Conservation (phyloP, 2,797 vertebrate species). For the Sebastes paucispinis region DNA sequence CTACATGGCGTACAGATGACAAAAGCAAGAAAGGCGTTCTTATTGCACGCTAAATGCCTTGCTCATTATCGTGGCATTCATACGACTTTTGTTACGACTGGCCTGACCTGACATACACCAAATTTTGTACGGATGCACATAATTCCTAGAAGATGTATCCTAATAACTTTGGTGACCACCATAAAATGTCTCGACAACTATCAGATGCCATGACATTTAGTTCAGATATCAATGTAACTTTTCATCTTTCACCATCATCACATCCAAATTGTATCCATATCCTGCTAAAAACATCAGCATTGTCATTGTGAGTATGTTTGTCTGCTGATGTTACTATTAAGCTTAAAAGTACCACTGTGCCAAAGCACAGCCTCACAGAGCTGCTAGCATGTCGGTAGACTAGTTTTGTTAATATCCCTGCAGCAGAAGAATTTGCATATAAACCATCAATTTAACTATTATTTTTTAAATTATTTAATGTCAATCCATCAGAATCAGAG, state of each 20-base stretch:
- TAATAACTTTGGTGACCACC: not conserved
- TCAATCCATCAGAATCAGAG: not conserved
- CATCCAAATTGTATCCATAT: not conserved
- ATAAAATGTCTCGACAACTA: not conserved
- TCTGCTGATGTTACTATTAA: too few relatives aligned
- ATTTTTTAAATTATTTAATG: not conserved
- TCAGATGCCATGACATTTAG: not conserved
- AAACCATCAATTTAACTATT: too few relatives aligned
- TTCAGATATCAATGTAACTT: not conserved
- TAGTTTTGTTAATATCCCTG: not conserved
- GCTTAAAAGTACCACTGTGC: too few relatives aligned
- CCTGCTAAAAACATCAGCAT: not conserved
- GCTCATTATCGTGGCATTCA: too few relatives aligned
- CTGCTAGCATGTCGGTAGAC: too few relatives aligned
- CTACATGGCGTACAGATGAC: too few relatives aligned
- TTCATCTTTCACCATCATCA: not conserved
- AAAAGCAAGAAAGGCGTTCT: too few relatives aligned
- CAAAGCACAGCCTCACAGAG: too few relatives aligned
- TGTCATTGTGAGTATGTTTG: too few relatives aligned
- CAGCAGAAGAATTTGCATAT: not conserved
- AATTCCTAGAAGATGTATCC: not conserved
- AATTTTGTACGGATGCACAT: not conserved
- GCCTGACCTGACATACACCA: not conserved
- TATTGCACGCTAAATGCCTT: too few relatives aligned
- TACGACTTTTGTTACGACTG: too few relatives aligned